These are phyloP conservation scores for Chaetodon auriga DNA, from an alignment of 2,113 vertebrate species.

Conservation along the genomic window DNA sequence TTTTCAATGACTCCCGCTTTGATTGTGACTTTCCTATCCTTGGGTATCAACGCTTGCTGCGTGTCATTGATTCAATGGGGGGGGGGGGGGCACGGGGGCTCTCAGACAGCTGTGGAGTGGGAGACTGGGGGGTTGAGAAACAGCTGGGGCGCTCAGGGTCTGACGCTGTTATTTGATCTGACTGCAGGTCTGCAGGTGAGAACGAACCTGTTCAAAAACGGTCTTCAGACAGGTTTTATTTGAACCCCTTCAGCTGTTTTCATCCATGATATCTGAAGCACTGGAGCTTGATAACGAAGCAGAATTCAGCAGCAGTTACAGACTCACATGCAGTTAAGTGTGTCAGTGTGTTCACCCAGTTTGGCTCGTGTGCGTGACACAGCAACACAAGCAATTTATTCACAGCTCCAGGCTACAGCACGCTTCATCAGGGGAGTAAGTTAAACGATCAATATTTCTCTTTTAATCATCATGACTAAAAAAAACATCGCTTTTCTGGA, in stretches of 20 bases:
- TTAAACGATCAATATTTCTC: constrained; percentile 31
- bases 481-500: not conserved
- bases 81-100: constrained; percentile 3
- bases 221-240: not conserved
- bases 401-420: constrained; percentile 46
- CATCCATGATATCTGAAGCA: not conserved
- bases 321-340: constrained; percentile 11
- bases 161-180: not conserved
- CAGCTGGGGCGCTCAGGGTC: not conserved
- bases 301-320: not conserved
- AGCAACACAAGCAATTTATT: constrained; percentile 39
- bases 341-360: constrained; percentile 53
- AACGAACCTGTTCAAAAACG: not conserved
- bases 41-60: constrained; percentile 39
- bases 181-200: not conserved
- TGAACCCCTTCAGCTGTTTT: not conserved
- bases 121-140: not conserved
- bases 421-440: constrained; percentile 31
- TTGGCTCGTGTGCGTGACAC: constrained; percentile 45
- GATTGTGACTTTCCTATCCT: constrained; percentile 66
- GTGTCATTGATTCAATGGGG: constrained; percentile 48
- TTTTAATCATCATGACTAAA: not conserved
- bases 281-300: not conserved
- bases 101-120: constrained; percentile 5
- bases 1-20: constrained; percentile 76